phyloP scores from a whole-genome alignment of 2,797 vertebrate genomes.

The Spea hammondii region DNA sequence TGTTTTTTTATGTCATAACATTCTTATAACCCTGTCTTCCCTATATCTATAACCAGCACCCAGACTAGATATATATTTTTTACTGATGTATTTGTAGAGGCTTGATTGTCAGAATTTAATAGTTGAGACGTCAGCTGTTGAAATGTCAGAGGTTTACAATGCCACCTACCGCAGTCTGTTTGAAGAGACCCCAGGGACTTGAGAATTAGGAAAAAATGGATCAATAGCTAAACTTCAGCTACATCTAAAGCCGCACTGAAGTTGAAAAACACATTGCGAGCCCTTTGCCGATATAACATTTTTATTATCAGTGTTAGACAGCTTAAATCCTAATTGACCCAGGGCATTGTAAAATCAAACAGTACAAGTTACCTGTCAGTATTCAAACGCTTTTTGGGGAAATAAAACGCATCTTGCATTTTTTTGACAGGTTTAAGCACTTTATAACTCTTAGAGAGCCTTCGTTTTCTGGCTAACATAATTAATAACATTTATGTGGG shows the following conservation, averaged over 20 bases:
- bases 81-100: slow-evolving; percentile 36
- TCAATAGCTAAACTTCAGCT: slow-evolving; percentile 25
- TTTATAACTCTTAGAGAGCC: background rate
- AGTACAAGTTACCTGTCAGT: slow-evolving; percentile 17
- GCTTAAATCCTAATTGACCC: slow-evolving; percentile 22
- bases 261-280: background rate
- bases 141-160: slow-evolving; percentile 34
- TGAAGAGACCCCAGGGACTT: slow-evolving; percentile 9
- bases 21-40: too few relatives aligned
- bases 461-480: too few relatives aligned
- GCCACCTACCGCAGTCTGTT: background rate
- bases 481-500: too few relatives aligned
- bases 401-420: slow-evolving; percentile 3
- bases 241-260: background rate
- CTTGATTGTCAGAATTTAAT: slow-evolving; percentile 38
- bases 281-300: slow-evolving; percentile 21
- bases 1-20: too few relatives aligned
- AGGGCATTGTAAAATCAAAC: slow-evolving; percentile 24
- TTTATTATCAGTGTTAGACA: slow-evolving; percentile 20
- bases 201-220: slow-evolving; percentile 22
- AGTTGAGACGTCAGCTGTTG: slow-evolving; percentile 45
- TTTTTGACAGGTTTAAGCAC: slow-evolving; percentile 5
- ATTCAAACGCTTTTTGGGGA: background rate
- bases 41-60: too few relatives aligned
- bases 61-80: too few relatives aligned